These are phyloP conservation scores for Hecatera dysodea DNA, from an alignment of 2,888 invertebrate genomes.

Conservation along the genomic window DNA sequence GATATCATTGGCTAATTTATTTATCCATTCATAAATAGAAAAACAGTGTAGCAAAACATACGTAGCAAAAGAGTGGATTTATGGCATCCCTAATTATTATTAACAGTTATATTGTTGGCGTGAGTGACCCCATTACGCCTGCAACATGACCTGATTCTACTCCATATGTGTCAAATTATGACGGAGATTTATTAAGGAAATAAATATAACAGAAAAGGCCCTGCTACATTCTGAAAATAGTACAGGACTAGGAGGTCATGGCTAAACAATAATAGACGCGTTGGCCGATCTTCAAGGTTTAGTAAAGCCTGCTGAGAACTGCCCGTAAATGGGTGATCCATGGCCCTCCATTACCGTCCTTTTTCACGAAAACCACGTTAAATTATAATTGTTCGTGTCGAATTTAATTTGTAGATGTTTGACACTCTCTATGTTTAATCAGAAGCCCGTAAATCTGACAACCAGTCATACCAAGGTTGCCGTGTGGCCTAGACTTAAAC, in stretches of 20 bases:
- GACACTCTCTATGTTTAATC: too few species aligned
- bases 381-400: too few species aligned
- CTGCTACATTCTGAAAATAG: background rate
- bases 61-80: background rate
- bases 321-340: background rate
- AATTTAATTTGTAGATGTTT: too few species aligned
- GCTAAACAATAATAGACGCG: background rate
- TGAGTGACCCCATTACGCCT: constrained; percentile 26
- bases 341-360: too few species aligned
- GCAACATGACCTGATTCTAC: constrained; percentile 17
- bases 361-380: too few species aligned
- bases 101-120: constrained; percentile 21
- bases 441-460: too few species aligned
- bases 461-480: too few species aligned
- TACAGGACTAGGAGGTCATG: background rate
- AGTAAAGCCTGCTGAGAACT: background rate
- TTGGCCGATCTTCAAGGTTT: background rate
- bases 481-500: too few species aligned
- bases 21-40: background rate
- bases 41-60: background rate
- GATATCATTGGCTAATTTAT: background rate
- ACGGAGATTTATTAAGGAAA: constrained; percentile 48
- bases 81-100: constrained; percentile 15
- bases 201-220: constrained; percentile 15
- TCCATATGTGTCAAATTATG: constrained; percentile 28